phyloP scores from a whole-genome alignment of 2,797 vertebrate genomes.

The Chrysocyon brachyurus region DNA sequence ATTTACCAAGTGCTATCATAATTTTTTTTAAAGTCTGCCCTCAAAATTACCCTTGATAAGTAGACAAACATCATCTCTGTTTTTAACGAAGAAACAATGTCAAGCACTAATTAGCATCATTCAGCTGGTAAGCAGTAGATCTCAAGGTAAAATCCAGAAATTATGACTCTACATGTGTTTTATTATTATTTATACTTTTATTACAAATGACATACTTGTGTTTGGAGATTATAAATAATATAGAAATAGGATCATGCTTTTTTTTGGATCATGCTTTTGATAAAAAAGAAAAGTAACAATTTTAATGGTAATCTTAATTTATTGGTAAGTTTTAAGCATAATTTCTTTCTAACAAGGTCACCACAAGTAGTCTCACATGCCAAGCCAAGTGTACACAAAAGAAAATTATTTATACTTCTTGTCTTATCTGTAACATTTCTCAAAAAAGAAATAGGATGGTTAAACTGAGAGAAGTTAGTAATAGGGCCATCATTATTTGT shows the following conservation, averaged over 20 bases:
- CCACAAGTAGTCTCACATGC: background rate
- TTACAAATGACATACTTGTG: background rate
- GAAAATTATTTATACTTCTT: background rate
- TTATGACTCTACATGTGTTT: background rate
- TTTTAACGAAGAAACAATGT: background rate
- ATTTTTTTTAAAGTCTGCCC: background rate
- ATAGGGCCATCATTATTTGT: conserved; percentile 32
- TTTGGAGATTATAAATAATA: background rate
- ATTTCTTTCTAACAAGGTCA: background rate
- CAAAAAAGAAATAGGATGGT: background rate
- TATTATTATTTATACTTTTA: conserved; percentile 26
- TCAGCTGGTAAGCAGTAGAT: background rate
- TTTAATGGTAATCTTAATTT: conserved; percentile 3
- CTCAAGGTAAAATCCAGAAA: background rate
- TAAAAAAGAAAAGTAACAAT: conserved; percentile 13
- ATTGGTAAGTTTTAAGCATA: conserved; percentile 39
- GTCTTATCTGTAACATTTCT: conserved; percentile 1
- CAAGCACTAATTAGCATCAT: background rate
- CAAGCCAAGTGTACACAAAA: background rate
- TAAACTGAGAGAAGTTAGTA: background rate
- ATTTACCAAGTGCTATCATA: background rate
- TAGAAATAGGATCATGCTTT: background rate
- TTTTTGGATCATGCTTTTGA: background rate
- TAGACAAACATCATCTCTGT: background rate
- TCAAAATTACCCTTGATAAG: background rate